A percentile compares a stretch with the other conserved stretches of the same genome.
phyloP scores from a whole-genome alignment of 1,140 invertebrate species.

The Drosophila nigromelanica region DNA sequence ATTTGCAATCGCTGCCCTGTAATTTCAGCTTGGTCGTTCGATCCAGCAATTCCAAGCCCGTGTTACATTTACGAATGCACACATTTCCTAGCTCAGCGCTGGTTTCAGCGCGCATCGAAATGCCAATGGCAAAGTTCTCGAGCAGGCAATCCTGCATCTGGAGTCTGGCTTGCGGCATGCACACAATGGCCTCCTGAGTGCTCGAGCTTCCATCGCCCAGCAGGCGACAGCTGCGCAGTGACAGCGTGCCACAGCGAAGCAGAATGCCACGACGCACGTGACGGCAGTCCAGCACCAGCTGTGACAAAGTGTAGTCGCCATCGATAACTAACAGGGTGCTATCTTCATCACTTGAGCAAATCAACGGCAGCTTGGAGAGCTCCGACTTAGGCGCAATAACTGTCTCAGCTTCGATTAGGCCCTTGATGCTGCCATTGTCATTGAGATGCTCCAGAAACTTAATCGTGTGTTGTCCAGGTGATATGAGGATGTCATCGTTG shows the following conservation, averaged over 20 bases:
- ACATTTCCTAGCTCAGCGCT: slow-evolving; percentile 46
- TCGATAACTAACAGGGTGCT: slow-evolving; percentile 83
- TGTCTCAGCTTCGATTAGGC: slow-evolving; percentile 31
- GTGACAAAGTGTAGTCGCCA: slow-evolving; percentile 78
- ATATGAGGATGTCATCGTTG: slow-evolving; percentile 63
- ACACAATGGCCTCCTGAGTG: slow-evolving; percentile 84
- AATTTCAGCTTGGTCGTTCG: slow-evolving; percentile 34
- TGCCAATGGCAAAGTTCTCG: slow-evolving; percentile 77
- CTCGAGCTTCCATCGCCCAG: slow-evolving; percentile 78
- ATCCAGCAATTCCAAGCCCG: slow-evolving; percentile 64
- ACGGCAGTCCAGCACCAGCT: slow-evolving; percentile 84
- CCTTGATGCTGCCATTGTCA: slow-evolving; percentile 59
- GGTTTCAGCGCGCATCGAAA: slow-evolving; percentile 54
- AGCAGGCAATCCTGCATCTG: slow-evolving; percentile 79
- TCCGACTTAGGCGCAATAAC: slow-evolving; percentile 6
- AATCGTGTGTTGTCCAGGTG: slow-evolving; percentile 67
- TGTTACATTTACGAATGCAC: slow-evolving; percentile 48
- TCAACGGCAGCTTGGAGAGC: slow-evolving; percentile 55
- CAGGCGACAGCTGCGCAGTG: slow-evolving; percentile 80
- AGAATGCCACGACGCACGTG: slow-evolving; percentile 83
- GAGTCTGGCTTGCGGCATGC: slow-evolving; percentile 71
- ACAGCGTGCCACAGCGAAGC: slow-evolving; percentile 77
- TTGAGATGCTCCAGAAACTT: slow-evolving; percentile 78
- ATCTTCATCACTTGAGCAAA: slow-evolving; percentile 83
- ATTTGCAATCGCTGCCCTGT: slow-evolving; percentile 51